Evolutionary conservation across 2,888 invertebrate genomes (phyloP).

Genomic region (Gnatocerus cornutus): DNA sequence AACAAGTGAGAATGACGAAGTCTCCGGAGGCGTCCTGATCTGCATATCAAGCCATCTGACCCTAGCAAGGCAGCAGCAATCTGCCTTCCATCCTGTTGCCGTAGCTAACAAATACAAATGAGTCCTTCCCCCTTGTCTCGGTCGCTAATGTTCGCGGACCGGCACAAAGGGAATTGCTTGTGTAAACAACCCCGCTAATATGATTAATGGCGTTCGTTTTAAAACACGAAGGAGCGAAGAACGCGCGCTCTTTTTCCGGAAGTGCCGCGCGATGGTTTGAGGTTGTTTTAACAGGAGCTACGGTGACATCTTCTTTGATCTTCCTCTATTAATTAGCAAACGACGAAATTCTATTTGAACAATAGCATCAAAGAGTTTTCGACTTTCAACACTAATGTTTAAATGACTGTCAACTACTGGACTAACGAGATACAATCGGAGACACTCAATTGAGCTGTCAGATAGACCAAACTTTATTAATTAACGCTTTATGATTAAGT

Average conservation of each 20-base stretch:
- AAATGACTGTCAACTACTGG: neutral
- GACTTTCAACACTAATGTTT: too few species aligned
- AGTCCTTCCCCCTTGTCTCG: slow-evolving; percentile 55
- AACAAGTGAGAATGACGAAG: slow-evolving; percentile 51
- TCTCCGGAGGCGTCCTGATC: slow-evolving; percentile 49
- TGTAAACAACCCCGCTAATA: slow-evolving; percentile 62
- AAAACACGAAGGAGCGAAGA: slow-evolving; percentile 33
- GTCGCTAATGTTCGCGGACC: slow-evolving; percentile 53
- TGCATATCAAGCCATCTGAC: slow-evolving; percentile 52
- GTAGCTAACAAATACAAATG: slow-evolving; percentile 64
- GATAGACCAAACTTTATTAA: neutral
- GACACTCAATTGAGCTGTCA: neutral
- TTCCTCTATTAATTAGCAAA: slow-evolving; percentile 76
- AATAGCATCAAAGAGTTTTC: slow-evolving; percentile 65
- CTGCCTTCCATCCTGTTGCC: slow-evolving; percentile 55
- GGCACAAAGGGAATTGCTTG: slow-evolving; percentile 62
- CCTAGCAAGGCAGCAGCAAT: slow-evolving; percentile 47
- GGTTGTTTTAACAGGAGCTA: slow-evolving; percentile 61
- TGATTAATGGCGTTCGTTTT: slow-evolving; percentile 59
- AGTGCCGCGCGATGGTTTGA: slow-evolving; percentile 47
- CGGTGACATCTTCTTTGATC: slow-evolving; percentile 75
- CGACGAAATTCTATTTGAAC: slow-evolving; percentile 78
- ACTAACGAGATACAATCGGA: slow-evolving; percentile 13
- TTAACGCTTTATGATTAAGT: slow-evolving; percentile 4
- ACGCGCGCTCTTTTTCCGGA: slow-evolving; percentile 36